Conservation (phyloP, 2,113 vertebrate species). For the Otocyon megalotis region DNA sequence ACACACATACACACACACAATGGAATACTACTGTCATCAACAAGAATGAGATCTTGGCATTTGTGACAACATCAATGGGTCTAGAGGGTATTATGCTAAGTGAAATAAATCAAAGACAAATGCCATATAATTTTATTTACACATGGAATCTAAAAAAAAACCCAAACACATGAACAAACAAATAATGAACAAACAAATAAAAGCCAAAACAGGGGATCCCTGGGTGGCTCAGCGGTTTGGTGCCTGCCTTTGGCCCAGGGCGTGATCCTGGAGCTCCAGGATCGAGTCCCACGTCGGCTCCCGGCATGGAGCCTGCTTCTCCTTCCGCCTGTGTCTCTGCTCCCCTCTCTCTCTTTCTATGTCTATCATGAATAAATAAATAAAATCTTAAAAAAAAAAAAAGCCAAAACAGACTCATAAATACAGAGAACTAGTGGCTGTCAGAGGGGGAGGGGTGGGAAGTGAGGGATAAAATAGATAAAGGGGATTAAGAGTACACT, state of each 20-base stretch:
- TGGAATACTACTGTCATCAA: neutral
- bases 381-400: neutral
- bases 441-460: neutral
- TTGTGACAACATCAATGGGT: neutral
- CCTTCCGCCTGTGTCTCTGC: no score
- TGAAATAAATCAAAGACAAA: neutral
- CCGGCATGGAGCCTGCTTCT: no score
- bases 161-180: neutral
- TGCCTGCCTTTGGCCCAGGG: no score
- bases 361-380: no score
- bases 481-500: neutral
- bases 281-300: no score
- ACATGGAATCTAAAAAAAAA: neutral
- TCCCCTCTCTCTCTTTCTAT: no score
- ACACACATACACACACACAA: neutral
- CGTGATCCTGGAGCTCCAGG: no score
- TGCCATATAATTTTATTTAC: neutral
- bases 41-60: neutral
- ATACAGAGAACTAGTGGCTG: neutral
- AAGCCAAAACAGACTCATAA: neutral
- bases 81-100: neutral
- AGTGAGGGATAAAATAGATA: neutral
- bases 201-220: neutral
- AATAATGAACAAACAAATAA: neutral
- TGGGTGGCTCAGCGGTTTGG: no score